phyloP scores from a whole-genome alignment of 2,797 vertebrate genomes.

The Sphaeramia orbicularis region DNA sequence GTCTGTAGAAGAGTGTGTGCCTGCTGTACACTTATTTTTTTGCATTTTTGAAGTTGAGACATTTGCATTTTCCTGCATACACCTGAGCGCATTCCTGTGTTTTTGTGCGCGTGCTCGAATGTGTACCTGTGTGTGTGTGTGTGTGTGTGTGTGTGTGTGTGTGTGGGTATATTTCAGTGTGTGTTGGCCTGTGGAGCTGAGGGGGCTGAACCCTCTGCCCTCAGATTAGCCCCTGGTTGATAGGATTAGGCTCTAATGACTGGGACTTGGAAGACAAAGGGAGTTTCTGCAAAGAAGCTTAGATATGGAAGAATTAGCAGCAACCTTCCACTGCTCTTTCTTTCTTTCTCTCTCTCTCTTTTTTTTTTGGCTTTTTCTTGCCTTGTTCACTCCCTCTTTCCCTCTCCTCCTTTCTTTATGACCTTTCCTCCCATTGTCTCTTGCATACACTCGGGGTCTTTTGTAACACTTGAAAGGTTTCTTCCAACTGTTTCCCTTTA shows the following conservation, averaged over 20 bases:
- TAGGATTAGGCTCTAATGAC: conserved; percentile 99
- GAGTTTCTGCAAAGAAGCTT: conserved; percentile 99
- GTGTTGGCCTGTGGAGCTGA: conserved; percentile 72
- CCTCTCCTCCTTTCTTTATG: conserved; percentile 55
- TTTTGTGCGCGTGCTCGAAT: conserved; percentile 5
- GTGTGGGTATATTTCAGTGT: conserved; percentile 35
- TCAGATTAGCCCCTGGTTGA: conserved; percentile 98
- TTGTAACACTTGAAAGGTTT: conserved; percentile 45
- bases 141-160: conserved; percentile 32
- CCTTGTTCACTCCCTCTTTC: conserved; percentile 60
- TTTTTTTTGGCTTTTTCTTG: conserved; percentile 40
- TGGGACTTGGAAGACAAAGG: conserved; percentile 99
- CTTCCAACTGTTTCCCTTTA: conserved; percentile 29
- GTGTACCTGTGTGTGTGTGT: conserved; percentile 21
- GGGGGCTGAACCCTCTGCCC: conserved; percentile 91
- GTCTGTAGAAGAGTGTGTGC: neutral
- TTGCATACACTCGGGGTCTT: conserved; percentile 66
- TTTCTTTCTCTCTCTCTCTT: conserved; percentile 57
- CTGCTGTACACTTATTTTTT: no score
- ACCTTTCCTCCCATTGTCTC: conserved; percentile 73
- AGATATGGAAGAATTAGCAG: conserved; percentile 99
- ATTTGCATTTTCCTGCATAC: neutral
- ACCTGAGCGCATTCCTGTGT: neutral
- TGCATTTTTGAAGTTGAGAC: neutral
- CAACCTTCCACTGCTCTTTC: conserved; percentile 89